Evolutionary conservation across 2,888 invertebrate species (phyloP).

Genomic region (Limnephilus auricula): DNA sequence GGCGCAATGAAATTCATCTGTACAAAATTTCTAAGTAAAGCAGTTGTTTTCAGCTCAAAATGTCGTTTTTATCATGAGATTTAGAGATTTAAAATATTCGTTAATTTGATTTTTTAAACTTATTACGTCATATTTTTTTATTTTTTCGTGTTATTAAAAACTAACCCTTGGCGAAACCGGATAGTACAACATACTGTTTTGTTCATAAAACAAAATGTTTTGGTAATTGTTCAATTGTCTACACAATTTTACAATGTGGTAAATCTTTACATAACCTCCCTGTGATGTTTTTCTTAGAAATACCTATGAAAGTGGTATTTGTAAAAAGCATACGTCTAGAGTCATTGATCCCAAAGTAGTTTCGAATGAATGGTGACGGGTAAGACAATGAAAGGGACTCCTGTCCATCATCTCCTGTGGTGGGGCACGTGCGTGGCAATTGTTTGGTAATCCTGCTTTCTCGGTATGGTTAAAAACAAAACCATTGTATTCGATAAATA

Average conservation of each 20-base stretch:
- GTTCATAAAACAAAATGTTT: too few relatives aligned
- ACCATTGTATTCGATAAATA: not conserved
- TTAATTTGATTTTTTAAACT: too few relatives aligned
- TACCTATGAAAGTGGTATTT: not conserved
- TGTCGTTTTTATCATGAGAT: too few relatives aligned
- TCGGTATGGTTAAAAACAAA: not conserved
- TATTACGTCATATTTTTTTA: too few relatives aligned
- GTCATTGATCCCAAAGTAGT: slow-evolving; percentile 21
- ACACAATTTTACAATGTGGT: not conserved
- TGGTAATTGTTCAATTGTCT: not conserved
- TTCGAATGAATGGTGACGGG: not conserved
- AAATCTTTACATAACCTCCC: not conserved
- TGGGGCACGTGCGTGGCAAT: not conserved
- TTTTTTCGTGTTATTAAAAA: too few relatives aligned
- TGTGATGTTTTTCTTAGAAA: not conserved
- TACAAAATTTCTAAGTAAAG: too few relatives aligned
- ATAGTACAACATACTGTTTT: too few relatives aligned
- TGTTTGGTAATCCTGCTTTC: not conserved
- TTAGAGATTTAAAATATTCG: too few relatives aligned
- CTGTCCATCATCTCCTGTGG: not conserved
- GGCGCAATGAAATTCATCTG: too few relatives aligned
- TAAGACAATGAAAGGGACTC: slow-evolving; percentile 10
- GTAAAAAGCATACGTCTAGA: not conserved
- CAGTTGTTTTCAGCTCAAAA: too few relatives aligned
- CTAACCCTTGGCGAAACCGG: too few relatives aligned